Evolutionary conservation across 2,888 invertebrate genomes (phyloP), one percentile per base, ranked within the genome.

Genomic region (Lycaena phlaeas): DNA sequence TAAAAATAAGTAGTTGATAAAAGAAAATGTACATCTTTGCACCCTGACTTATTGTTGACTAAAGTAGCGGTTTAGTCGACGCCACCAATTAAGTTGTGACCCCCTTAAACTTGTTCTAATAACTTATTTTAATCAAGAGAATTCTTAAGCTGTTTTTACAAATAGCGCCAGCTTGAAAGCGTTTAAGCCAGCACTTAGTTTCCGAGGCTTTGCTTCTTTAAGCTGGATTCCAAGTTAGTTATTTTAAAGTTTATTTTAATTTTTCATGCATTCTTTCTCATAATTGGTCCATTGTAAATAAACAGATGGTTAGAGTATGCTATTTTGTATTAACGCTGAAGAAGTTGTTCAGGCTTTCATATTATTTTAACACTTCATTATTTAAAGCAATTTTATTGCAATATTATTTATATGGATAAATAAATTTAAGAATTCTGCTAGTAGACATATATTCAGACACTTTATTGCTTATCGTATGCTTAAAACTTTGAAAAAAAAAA

Each of bases 71-170:
- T 18, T 22, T 12, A 12, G 7, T 5, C 27, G 10, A 15, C 27
- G 27, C 27, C 9, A 12, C 29, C 39, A 30, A 30, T 30, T 30
- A 39, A 25, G 39, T 22, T 15, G 30, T 25, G 30, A 39, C 39
- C 39, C 39, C 25, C 29, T 39, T 26, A 11, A 30, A 29, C 30
- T 30, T 30, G 39, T 39, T 39, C 39, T 39, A 39, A 39, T 39
- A 39, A 39, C 39, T 39, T 39, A 39, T 39, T 39, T 39, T 39
- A 39, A 39, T 39, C 39, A 31, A 39, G 31, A 30, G 31, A 39
- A 39, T 39, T 30, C 39, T 39, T 39, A 39, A 39, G 39, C 39
- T 30, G 34, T 22, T 39, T 30, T 31, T 31, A 39, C 15, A 39
- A 31, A 31, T 39, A 30, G 39, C 30, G 30, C 31, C 26, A 25